These are phyloP conservation scores for Caiman crocodilus DNA, from an alignment of 2,797 vertebrate genomes.

Conservation along the genomic window DNA sequence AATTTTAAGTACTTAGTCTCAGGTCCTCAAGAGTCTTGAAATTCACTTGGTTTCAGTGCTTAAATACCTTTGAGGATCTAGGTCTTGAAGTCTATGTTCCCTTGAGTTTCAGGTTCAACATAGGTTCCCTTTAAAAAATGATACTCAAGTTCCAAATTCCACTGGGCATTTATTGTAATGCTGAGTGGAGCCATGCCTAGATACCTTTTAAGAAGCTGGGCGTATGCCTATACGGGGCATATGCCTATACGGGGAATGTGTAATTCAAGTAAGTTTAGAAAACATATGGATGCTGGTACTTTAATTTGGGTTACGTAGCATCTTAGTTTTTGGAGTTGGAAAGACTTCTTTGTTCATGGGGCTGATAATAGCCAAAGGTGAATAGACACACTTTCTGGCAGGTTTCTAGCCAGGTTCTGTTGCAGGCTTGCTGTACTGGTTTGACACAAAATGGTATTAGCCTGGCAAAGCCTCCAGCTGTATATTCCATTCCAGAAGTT, in stretches of 20 bases:
- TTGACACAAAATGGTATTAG: too few relatives aligned
- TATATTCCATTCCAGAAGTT: too few relatives aligned
- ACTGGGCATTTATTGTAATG: too few relatives aligned
- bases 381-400: too few relatives aligned
- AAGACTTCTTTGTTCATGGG: too few relatives aligned
- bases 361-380: too few relatives aligned
- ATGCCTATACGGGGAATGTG: not conserved
- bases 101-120: not conserved
- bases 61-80: too few relatives aligned
- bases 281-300: accelerated
- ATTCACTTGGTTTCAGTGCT: not conserved
- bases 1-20: too few relatives aligned
- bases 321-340: accelerated
- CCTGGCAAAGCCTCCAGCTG: too few relatives aligned
- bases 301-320: accelerated
- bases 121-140: accelerated
- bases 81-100: too few relatives aligned
- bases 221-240: not conserved
- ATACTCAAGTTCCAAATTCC: not conserved
- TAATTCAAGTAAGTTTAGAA: not conserved
- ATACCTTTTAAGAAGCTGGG: not conserved
- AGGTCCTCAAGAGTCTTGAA: not conserved
- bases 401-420: too few relatives aligned
- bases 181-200: accelerated
- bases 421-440: too few relatives aligned